A percentile compares a stretch with the other conserved stretches of the same genome.
Evolutionary conservation across 2,797 vertebrate genomes (phyloP).

Genomic region (Cynopterus sphinx): DNA sequence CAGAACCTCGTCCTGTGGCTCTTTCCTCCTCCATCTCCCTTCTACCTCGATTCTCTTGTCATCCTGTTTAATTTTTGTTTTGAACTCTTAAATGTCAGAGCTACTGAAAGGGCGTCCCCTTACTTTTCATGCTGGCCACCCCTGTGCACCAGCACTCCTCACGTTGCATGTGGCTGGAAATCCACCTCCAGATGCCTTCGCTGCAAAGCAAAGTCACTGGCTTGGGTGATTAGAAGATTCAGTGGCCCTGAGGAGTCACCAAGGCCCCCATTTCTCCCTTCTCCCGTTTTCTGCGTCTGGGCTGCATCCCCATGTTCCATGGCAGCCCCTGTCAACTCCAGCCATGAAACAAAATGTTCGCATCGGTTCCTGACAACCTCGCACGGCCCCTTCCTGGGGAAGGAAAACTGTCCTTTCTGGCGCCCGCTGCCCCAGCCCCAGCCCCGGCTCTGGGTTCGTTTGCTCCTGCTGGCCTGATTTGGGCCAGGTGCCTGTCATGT

Average conservation of each 20-base stretch:
- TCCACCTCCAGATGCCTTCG: background rate
- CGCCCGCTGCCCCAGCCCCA: no score
- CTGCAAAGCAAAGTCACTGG: background rate
- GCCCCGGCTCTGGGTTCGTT: background rate
- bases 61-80: background rate
- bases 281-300: background rate
- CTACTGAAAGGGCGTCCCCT: background rate
- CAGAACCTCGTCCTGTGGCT: background rate
- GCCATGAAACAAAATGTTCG: background rate
- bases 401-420: background rate
- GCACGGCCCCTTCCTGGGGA: background rate
- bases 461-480: background rate
- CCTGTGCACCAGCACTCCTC: background rate
- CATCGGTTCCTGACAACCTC: background rate
- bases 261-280: background rate
- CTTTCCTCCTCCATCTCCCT: background rate
- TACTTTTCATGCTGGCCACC: background rate
- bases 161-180: background rate
- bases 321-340: background rate
- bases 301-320: background rate
- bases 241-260: background rate
- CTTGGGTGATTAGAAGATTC: background rate
- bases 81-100: background rate
- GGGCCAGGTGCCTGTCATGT: background rate
- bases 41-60: background rate